Percentiles rank a stretch among this genome's conserved stretches.
phyloP scores from a whole-genome alignment of 2,888 invertebrate species.

The Leptothorax acervorum region DNA sequence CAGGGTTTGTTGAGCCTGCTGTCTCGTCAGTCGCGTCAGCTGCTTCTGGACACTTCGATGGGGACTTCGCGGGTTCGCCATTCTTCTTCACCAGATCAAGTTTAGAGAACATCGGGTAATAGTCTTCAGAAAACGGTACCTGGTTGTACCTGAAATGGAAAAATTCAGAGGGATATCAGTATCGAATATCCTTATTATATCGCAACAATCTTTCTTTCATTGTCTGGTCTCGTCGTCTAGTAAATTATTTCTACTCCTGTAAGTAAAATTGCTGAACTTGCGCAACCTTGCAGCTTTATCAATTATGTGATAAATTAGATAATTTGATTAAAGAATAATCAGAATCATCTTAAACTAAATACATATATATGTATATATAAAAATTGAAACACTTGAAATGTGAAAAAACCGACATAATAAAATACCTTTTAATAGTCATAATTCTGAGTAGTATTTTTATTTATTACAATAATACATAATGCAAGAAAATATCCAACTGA shows the following conservation, averaged over 20 bases:
- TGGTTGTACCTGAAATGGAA: slow-evolving; percentile 83
- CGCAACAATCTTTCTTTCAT: slow-evolving; percentile 62
- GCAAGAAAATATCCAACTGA: background rate
- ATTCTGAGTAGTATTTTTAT: slow-evolving; percentile 60
- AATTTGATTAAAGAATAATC: slow-evolving; percentile 7
- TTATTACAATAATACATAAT: slow-evolving; percentile 58
- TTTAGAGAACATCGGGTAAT: slow-evolving; percentile 80
- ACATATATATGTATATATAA: background rate
- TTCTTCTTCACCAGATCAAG: slow-evolving; percentile 80
- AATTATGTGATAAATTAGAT: background rate
- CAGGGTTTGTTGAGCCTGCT: slow-evolving; percentile 38
- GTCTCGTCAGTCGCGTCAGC: slow-evolving; percentile 35
- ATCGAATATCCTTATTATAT: slow-evolving; percentile 61
- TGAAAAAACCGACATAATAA: slow-evolving; percentile 32
- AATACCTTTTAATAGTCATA: slow-evolving; percentile 19
- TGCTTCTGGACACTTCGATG: slow-evolving; percentile 47
- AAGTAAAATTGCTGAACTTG: slow-evolving; percentile 48
- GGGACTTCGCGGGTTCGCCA: slow-evolving; percentile 42
- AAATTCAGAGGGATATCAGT: slow-evolving; percentile 81
- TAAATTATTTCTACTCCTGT: slow-evolving; percentile 65
- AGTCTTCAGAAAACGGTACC: slow-evolving; percentile 77
- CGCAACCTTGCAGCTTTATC: slow-evolving; percentile 40
- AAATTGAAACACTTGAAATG: background rate
- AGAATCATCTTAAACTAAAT: background rate
- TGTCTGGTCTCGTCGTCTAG: slow-evolving; percentile 60